Conservation (phyloP, 2,113 vertebrate species). For the Sigmodon hispidus region DNA sequence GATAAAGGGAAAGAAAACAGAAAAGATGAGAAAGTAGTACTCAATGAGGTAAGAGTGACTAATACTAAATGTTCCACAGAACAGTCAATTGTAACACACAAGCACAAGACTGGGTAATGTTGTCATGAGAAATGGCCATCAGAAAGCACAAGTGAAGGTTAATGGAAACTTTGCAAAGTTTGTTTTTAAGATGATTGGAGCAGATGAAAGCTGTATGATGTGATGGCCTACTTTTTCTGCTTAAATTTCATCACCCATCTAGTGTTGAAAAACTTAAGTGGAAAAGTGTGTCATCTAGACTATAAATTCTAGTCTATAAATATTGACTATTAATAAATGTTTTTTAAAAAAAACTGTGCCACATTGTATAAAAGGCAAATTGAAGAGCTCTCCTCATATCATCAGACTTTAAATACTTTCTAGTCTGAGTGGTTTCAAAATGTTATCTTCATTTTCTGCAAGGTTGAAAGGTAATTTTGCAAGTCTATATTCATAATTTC, state of each 20-base stretch:
- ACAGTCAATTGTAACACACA: slow-evolving; percentile 1
- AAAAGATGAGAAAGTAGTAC: not conserved
- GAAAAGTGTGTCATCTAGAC: slow-evolving; percentile 58
- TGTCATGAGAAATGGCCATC: slow-evolving; percentile 29
- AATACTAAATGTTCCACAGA: not conserved
- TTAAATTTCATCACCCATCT: slow-evolving; percentile 64
- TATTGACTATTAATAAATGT: slow-evolving; percentile 50
- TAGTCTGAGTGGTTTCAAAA: slow-evolving; percentile 26
- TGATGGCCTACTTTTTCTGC: slow-evolving; percentile 24
- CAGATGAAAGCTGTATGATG: slow-evolving; percentile 9
- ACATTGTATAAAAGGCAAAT: slow-evolving; percentile 60
- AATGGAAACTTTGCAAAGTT: slow-evolving; percentile 27
- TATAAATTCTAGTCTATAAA: slow-evolving; percentile 58
- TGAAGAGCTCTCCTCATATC: slow-evolving; percentile 28
- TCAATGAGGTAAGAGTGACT: not conserved
- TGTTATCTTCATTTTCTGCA: slow-evolving; percentile 37
- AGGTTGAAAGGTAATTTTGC: slow-evolving; percentile 43
- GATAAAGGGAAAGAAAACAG: not conserved
- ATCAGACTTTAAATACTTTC: slow-evolving; percentile 59
- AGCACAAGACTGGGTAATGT: not conserved
- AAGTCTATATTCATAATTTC: slow-evolving; percentile 41
- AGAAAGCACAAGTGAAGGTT: slow-evolving; percentile 39
- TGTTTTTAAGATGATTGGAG: slow-evolving; percentile 17
- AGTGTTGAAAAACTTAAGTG: slow-evolving; percentile 57
- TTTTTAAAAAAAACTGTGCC: slow-evolving; percentile 41